phyloP scores from a whole-genome alignment of 30 jellyfish, hydroid and myxozoan species.

The Cassiopea andromeda region DNA sequence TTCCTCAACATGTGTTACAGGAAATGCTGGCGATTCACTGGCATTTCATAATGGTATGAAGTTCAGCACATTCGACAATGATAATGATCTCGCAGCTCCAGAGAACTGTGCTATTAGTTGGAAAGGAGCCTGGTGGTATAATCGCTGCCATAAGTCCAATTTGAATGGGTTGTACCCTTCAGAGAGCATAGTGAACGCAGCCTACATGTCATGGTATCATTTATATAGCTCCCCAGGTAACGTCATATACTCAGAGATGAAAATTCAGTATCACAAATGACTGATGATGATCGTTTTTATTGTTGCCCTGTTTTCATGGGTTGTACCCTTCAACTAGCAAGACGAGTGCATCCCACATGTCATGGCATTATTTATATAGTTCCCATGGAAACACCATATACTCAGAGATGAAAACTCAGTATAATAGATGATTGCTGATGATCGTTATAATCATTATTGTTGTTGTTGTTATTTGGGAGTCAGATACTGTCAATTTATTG shows the following conservation, averaged over 20 bases:
- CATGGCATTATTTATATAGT: too few relatives aligned
- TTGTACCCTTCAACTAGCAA: too few relatives aligned
- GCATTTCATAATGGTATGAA: constrained; percentile 49
- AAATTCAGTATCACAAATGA: constrained; percentile 18
- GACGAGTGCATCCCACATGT: too few relatives aligned
- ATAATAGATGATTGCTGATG: too few relatives aligned
- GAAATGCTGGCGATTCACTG: constrained; percentile 68
- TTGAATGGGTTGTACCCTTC: constrained; percentile 62
- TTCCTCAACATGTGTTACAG: neutral
- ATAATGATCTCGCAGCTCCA: constrained; percentile 22
- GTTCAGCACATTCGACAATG: constrained; percentile 61
- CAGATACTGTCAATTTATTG: too few relatives aligned
- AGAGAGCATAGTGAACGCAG: constrained; percentile 22
- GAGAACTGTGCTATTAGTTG: constrained; percentile 45
- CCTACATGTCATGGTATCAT: constrained; percentile 39
- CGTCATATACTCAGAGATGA: constrained; percentile 34
- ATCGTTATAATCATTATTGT: too few relatives aligned
- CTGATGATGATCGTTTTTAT: neutral
- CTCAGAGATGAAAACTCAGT: too few relatives aligned
- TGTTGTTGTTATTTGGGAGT: too few relatives aligned
- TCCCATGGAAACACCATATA: too few relatives aligned
- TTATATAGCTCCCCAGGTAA: constrained; percentile 1
- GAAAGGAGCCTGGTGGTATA: constrained; percentile 75
- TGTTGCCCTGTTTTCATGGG: too few relatives aligned
- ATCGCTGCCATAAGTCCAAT: constrained; percentile 31